These are phyloP conservation scores for Tadarida brasiliensis DNA, from an alignment of 2,797 vertebrate genomes.

Conservation along the genomic window DNA sequence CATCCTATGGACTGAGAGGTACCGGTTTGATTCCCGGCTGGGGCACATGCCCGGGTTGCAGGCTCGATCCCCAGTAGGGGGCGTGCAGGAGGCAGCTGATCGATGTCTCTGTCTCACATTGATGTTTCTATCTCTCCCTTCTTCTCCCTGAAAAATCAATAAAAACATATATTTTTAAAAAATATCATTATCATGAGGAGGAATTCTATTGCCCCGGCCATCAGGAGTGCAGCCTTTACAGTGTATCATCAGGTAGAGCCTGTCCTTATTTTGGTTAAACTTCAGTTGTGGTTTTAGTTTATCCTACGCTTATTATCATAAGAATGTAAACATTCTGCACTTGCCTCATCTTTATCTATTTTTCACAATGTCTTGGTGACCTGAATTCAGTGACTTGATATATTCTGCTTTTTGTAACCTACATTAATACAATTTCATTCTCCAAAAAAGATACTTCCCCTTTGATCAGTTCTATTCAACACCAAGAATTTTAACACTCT, in stretches of 20 bases:
- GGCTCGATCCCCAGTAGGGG: too few relatives aligned
- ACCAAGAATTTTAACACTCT: neutral
- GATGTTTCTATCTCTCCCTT: too few relatives aligned
- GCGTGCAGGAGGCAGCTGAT: too few relatives aligned
- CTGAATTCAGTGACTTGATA: slow-evolving; percentile 17
- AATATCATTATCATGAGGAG: neutral
- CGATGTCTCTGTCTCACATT: too few relatives aligned
- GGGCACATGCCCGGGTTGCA: too few relatives aligned
- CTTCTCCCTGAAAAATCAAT: too few relatives aligned
- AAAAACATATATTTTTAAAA: neutral
- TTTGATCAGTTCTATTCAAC: neutral
- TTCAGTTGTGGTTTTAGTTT: neutral
- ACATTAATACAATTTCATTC: neutral
- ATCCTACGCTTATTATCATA: neutral
- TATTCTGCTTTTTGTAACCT: neutral
- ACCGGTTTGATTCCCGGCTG: too few relatives aligned
- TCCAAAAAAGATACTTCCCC: neutral
- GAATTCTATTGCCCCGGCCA: neutral
- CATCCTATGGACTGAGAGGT: too few relatives aligned
- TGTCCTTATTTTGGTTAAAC: neutral
- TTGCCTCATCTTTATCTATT: slow-evolving; percentile 34
- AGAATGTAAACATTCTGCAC: slow-evolving; percentile 14
- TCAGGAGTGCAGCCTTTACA: neutral
- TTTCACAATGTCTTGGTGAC: slow-evolving; percentile 29
- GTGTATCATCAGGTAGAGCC: neutral